These are phyloP conservation scores for Rhabditophanes sp. DNA, from an alignment of 2,888 invertebrate species.

Conservation along the genomic window DNA sequence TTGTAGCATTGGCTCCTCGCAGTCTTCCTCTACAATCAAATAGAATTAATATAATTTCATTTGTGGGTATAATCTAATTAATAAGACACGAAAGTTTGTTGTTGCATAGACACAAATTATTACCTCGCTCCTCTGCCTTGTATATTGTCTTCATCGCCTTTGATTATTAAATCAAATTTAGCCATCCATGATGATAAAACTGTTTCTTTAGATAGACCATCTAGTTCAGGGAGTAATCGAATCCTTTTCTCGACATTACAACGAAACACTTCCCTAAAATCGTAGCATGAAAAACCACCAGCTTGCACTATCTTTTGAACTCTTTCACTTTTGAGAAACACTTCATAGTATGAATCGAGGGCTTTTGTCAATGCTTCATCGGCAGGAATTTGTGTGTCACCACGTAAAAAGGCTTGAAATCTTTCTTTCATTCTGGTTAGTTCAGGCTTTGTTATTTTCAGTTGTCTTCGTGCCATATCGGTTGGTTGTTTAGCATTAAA, in stretches of 20 bases:
- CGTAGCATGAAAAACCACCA: conserved; percentile 91
- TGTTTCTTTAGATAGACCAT: conserved; percentile 67
- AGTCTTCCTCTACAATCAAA: conserved; percentile 15
- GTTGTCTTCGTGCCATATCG: conserved; percentile 80
- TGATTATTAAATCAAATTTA: conserved; percentile 91
- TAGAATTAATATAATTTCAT: too few species aligned
- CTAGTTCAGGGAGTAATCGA: conserved; percentile 88
- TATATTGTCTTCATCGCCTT: conserved; percentile 50
- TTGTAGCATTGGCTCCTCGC: conserved; percentile 19
- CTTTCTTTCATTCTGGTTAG: conserved; percentile 32
- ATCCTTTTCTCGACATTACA: conserved; percentile 93
- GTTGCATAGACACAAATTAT: background rate
- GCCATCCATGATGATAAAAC: conserved; percentile 97
- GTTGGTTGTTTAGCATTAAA: conserved; percentile 87
- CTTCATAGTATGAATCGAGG: conserved; percentile 74
- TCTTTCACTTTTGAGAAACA: conserved; percentile 88
- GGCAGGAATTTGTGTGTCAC: conserved; percentile 91
- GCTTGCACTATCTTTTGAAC: conserved; percentile 84
- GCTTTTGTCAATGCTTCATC: conserved; percentile 98
- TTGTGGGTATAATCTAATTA: too few species aligned
- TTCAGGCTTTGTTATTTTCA: conserved; percentile 87
- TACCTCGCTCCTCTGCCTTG: conserved; percentile 21
- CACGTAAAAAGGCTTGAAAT: conserved; percentile 58
- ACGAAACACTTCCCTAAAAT: conserved; percentile 83
- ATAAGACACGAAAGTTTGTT: conserved; percentile 6